Percentiles rank a stretch among this genome's conserved stretches.
phyloP scores from a whole-genome alignment of 2,113 vertebrate species.

The Brachirus orientalis region DNA sequence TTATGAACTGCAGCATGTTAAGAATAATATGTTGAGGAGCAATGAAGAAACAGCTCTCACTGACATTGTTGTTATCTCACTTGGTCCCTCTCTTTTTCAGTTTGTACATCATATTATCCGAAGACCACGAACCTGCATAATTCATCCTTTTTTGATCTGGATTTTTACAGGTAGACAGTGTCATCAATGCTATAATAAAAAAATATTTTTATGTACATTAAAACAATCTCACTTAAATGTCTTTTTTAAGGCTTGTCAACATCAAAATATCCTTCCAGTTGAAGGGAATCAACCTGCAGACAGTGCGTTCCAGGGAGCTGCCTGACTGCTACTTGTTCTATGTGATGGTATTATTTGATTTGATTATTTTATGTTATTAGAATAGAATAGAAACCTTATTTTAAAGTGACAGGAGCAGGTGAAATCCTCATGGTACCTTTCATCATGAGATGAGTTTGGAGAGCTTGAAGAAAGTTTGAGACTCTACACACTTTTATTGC shows the following conservation, averaged over 20 bases:
- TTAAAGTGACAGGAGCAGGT: background rate
- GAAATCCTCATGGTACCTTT: background rate
- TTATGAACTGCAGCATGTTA: no score
- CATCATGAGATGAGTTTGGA: background rate
- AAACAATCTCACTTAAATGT: background rate
- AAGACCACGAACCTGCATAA: conserved; percentile 77
- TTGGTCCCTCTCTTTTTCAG: conserved; percentile 69
- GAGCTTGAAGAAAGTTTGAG: background rate
- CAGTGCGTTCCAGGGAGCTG: conserved; percentile 87
- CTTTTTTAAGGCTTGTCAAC: conserved; percentile 85
- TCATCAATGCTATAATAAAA: background rate
- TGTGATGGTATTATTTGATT: conserved; percentile 84
- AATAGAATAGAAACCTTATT: background rate
- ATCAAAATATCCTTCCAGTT: conserved; percentile 89
- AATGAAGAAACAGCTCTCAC: background rate
- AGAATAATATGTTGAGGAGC: no score
- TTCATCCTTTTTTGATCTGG: conserved; percentile 89
- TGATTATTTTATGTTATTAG: background rate
- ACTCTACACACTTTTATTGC: no score
- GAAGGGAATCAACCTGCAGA: conserved; percentile 94
- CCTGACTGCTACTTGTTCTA: conserved; percentile 94
- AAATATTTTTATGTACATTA: background rate
- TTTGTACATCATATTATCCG: conserved; percentile 85
- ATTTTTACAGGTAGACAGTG: conserved; percentile 91
- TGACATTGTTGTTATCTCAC: background rate